Base-by-base conservation (phyloP, 2,888 invertebrate genomes). In the Schrankia costaestrigalis region DNA sequence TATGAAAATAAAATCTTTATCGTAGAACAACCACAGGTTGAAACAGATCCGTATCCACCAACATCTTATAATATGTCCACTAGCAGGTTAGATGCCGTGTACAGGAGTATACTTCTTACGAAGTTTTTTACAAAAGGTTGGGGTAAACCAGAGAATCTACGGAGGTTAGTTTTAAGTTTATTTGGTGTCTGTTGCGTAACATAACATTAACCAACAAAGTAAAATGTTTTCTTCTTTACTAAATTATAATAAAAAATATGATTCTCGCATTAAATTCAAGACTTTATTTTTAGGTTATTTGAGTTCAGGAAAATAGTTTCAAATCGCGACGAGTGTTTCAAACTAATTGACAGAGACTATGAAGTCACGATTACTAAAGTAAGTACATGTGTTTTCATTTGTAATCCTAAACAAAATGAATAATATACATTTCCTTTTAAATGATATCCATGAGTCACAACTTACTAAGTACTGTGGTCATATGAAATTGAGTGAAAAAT, bases 51-150 rank as follows among this genome's bases (percentile, higher is more conserved):
- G 33, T 22, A 49, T 36, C 52, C 57, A 52, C 48, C 59, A 50
- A 35, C 52, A 55, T 36, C 34, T 49, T 37, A 48, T 63, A 85
- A 67, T 63, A 91, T 91, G 91, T 88, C 90, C 48, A 79, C 90
- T 35, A 91, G 91, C 62, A 90, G 85, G 63, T 80, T 96, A 60
- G 96, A 96, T 75, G 92, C 93, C 41, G 89, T 95, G 31, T 98
- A 97, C 74, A 90, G 97, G 53, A 94, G 94, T 71, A 90, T 98
- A 68, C 89, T 98, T 35, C 87, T 97, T 36, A 94, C 96, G 1
- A 95, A 94, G 78, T 97, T 98, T 78, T 99, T 98, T 71, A 95
- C 95, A 1, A 96, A 96, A 89, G 98, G 98, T 62, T 99, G 98
- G 98, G 98, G 98, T 3, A 93, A 94, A 70, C 96, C 98, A 12